Conservation (phyloP, 2,888 invertebrate species). For the Aleiodes alternator region DNA sequence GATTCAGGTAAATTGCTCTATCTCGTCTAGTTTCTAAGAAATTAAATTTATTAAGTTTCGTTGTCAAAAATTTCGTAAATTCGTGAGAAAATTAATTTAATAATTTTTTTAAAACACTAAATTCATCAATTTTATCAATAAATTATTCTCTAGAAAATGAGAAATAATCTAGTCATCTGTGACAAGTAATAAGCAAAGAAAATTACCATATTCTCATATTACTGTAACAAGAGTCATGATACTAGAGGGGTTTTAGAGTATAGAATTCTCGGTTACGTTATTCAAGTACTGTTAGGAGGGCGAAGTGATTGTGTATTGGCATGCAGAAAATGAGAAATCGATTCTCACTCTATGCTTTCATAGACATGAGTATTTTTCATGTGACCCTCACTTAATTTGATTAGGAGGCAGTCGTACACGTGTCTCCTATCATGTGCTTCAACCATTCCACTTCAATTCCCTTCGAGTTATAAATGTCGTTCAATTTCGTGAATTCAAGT, state of each 20-base stretch:
- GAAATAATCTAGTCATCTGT: background rate
- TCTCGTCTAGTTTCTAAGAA: too few relatives aligned
- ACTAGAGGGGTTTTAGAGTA: constrained; percentile 1
- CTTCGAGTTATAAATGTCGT: too few relatives aligned
- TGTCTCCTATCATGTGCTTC: constrained; percentile 1
- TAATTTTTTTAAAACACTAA: too few relatives aligned
- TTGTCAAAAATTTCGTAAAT: too few relatives aligned
- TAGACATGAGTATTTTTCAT: constrained; percentile 10
- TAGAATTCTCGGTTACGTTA: constrained; percentile 7
- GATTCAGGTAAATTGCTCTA: too few relatives aligned
- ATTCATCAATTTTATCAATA: too few relatives aligned
- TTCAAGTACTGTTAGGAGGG: constrained; percentile 32
- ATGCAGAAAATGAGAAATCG: constrained; percentile 28
- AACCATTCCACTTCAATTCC: background rate
- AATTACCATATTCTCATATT: constrained; percentile 45
- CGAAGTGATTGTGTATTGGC: constrained; percentile 16
- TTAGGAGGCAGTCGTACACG: constrained; percentile 8
- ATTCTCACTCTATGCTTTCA: constrained; percentile 1
- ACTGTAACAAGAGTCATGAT: constrained; percentile 40
- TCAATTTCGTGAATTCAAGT: too few relatives aligned
- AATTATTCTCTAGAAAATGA: too few relatives aligned
- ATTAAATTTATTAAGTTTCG: too few relatives aligned
- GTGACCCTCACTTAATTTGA: constrained; percentile 29
- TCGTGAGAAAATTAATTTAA: too few relatives aligned
- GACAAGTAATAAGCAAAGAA: constrained; percentile 22